These are phyloP conservation scores for Chiloscyllium punctatum DNA, from an alignment of 2,797 vertebrate genomes.

Conservation along the genomic window DNA sequence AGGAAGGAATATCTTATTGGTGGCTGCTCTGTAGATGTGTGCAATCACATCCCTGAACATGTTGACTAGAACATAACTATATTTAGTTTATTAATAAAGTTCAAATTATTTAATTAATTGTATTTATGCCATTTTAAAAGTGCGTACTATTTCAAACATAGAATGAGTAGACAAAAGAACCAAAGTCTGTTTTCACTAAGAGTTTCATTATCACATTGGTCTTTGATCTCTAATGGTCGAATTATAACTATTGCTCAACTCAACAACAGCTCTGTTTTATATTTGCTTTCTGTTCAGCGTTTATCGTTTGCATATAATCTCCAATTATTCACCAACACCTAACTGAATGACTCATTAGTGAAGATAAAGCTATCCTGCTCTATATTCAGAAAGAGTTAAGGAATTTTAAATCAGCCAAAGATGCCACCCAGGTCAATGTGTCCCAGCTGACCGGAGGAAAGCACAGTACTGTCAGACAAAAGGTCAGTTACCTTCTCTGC, in stretches of 20 bases:
- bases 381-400: no score
- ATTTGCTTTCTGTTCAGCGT: no score
- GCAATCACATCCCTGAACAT: no score
- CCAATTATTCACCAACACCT: background rate
- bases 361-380: no score
- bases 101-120: background rate
- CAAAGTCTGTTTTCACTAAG: background rate
- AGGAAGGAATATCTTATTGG: background rate
- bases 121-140: background rate
- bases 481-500: no score
- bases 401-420: no score
- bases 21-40: background rate
- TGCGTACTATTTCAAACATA: background rate
- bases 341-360: no score
- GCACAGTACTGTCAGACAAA: no score
- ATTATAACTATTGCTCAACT: background rate
- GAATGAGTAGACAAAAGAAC: background rate
- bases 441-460: no score
- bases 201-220: background rate
- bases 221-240: background rate
- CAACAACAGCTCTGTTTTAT: no score
- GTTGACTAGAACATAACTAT: background rate
- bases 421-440: no score
- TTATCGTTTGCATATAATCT: background rate
- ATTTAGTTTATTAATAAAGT: background rate